Conservation (phyloP, 2,113 vertebrate genomes). For the Dermatemys mawii region DNA sequence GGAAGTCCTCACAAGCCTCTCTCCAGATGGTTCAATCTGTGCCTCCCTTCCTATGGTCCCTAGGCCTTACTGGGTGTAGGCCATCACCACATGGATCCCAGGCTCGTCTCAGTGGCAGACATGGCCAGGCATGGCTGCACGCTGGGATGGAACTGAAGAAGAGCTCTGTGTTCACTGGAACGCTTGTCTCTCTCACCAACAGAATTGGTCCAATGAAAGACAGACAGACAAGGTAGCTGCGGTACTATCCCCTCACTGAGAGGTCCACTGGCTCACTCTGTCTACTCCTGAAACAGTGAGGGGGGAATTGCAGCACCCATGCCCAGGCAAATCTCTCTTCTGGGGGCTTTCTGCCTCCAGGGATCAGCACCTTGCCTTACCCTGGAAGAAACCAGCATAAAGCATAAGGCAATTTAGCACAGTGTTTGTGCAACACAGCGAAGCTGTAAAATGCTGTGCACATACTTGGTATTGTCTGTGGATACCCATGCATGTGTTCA, state of each 20-base stretch:
- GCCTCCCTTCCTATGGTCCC: background rate
- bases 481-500: too few species aligned
- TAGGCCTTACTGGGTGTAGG: rapidly evolving
- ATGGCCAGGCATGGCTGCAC: rapidly evolving
- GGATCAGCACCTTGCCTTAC: background rate
- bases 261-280: background rate
- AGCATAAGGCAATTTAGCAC: background rate
- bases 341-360: background rate
- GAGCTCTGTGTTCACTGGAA: too few species aligned
- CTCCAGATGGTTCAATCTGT: background rate
- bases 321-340: background rate
- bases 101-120: rapidly evolving
- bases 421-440: background rate
- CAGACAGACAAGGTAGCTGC: too few species aligned
- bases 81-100: rapidly evolving
- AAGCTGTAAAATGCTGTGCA: too few species aligned
- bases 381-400: background rate
- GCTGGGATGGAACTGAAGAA: background rate
- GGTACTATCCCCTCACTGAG: background rate
- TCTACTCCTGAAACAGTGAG: background rate
- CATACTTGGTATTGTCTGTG: background rate
- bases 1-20: background rate
- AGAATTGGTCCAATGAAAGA: too few species aligned
- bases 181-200: too few species aligned
- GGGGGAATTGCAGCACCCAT: background rate